A percentile compares a stretch with the other conserved stretches of the same genome.
phyloP scores from a whole-genome alignment of 1,140 invertebrate species.

The Solenopsis fugax region DNA sequence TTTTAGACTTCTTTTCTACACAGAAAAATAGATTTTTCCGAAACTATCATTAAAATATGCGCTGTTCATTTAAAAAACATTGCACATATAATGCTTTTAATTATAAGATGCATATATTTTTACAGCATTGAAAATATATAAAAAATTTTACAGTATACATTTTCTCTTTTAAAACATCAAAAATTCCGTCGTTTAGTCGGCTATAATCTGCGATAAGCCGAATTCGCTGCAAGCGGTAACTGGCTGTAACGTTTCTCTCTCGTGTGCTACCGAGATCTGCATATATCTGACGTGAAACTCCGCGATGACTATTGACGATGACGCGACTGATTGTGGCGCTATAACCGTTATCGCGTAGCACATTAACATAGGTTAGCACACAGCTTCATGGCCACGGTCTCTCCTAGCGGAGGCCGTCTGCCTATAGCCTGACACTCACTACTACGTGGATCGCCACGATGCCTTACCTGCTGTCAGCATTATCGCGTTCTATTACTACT shows the following conservation, averaged over 20 bases:
- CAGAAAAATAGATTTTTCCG: neutral
- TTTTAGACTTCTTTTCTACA: neutral
- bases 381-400: conserved; percentile 1
- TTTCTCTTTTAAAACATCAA: neutral
- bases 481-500: conserved; percentile 56
- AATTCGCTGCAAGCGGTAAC: neutral
- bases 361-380: conserved; percentile 55
- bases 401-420: neutral
- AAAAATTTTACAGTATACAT: neutral
- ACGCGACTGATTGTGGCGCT: conserved; percentile 48
- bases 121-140: neutral
- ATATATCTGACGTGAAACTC: conserved; percentile 51
- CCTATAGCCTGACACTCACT: conserved; percentile 47
- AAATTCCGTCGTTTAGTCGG: neutral
- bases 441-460: conserved; percentile 30
- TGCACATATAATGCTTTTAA: neutral
- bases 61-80: neutral
- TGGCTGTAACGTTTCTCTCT: conserved; percentile 19
- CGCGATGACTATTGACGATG: conserved; percentile 52
- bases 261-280: neutral
- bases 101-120: neutral
- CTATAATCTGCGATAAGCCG: conserved; percentile 39
- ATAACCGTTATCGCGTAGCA: conserved; percentile 46
- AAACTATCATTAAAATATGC: neutral
- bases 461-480: conserved; percentile 60